A percentile compares a stretch with the other conserved stretches of the same genome.
These are phyloP conservation scores for Hippoglossus stenolepis DNA, from an alignment of 2,113 vertebrate genomes.

Conservation along the genomic window DNA sequence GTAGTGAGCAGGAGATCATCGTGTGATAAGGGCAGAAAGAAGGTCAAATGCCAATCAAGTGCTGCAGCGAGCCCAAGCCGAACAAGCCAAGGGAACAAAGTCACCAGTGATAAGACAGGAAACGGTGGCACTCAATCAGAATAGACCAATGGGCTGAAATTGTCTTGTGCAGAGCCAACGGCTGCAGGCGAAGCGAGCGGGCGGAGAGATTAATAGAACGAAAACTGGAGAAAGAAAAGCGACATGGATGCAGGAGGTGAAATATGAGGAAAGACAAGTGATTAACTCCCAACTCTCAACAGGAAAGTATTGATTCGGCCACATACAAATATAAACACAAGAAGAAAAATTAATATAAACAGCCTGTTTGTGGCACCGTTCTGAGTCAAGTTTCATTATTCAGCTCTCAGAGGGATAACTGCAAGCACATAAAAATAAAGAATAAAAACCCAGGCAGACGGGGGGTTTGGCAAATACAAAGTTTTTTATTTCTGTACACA, in stretches of 20 bases:
- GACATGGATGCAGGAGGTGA: background rate
- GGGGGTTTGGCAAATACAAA: constrained; percentile 83
- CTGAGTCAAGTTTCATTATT: constrained; percentile 50
- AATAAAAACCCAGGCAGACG: constrained; percentile 24
- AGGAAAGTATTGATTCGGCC: constrained; percentile 36
- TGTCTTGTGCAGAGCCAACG: constrained; percentile 10
- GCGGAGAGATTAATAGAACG: background rate
- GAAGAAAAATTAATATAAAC: constrained; percentile 43
- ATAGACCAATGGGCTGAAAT: constrained; percentile 16
- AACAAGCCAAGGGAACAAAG: constrained; percentile 47
- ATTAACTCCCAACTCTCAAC: constrained; percentile 22
- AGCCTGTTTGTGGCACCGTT: constrained; percentile 25
- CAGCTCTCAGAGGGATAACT: constrained; percentile 33
- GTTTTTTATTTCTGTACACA: constrained; percentile 85
- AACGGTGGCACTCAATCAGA: constrained; percentile 46
- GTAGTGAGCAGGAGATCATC: constrained; percentile 54
- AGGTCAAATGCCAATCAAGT: constrained; percentile 69
- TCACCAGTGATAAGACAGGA: constrained; percentile 37
- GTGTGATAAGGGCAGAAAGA: constrained; percentile 51
- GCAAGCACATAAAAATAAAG: constrained; percentile 20
- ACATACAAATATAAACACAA: constrained; percentile 46
- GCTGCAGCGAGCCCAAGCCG: constrained; percentile 13
- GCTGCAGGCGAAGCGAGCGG: constrained; percentile 4
- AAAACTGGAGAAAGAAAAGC: constrained; percentile 1
- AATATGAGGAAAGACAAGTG: background rate